Base-by-base conservation (phyloP, 2,888 invertebrate genomes). In the Amphipyra tragopoginis region DNA sequence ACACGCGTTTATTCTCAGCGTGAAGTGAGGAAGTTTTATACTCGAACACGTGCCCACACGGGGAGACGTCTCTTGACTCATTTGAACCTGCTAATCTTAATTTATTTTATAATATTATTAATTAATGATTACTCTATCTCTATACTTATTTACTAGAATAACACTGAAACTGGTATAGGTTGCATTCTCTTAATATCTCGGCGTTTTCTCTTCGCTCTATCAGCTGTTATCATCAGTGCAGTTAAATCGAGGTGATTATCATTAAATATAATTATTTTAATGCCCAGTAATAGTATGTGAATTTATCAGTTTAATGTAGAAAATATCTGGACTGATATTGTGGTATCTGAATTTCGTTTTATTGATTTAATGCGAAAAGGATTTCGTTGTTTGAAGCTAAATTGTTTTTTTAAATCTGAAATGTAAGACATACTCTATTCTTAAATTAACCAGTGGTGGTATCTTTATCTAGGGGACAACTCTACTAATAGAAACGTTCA, bases 251-350 rank as follows among this genome's bases (percentile, higher is more conserved):
- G 44, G 65, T 43, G n/a, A 51, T 52, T 60, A 54, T 42, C 47
- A 47, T 60, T 64, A 36, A 64, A 54, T 44, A 54, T 40, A 15
- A 42, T 59, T 51, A 60, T 57, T 60, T 56, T 39, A 60, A 55
- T 68, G 42, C 7, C 13, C 3, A 5, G 29, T 56, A 52, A 52
- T 58, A 10, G 34, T 40, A 33, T 21, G 15, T 10, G 38, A 38
- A 60, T 45, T 54, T 68, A 54, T 59, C 40, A 11, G 21, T 54
- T 54, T 60, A 40, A 63, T 57, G 47, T 42, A 29, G 8, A 34
- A 45, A 50, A 42, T 72, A 56, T 54, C 56, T 13, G n/a, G 9
- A 11, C 21, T 34, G 52, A 48, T 64, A 45, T 9, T 21, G 11
- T 14, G 5, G 13, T 67, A 39, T 42, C 15, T 45, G 21, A 58